phyloP scores from a whole-genome alignment of 2,113 vertebrate species.

The Pyxicephalus adspersus region DNA sequence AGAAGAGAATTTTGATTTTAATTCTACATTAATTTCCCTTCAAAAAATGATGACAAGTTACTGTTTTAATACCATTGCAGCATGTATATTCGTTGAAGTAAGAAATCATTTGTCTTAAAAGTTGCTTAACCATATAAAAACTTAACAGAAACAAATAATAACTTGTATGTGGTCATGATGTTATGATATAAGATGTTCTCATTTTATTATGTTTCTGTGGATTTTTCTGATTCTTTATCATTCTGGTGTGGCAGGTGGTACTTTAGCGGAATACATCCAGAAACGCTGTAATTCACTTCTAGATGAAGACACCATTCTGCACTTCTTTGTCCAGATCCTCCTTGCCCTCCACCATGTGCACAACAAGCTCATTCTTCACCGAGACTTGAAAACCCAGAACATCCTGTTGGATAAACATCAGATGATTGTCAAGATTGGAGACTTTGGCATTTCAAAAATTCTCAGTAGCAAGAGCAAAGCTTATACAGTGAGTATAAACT shows the following conservation, averaged over 20 bases:
- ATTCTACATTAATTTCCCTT: no score
- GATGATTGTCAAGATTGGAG: conserved; percentile 95
- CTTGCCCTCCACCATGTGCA: conserved; percentile 95
- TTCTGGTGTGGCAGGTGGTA: conserved; percentile 79
- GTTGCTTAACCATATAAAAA: no score
- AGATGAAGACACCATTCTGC: conserved; percentile 96
- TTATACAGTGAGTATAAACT: conserved; percentile 81
- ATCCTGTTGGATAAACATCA: conserved; percentile 97
- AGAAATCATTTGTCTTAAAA: no score
- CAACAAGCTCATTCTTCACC: conserved; percentile 94
- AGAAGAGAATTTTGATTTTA: no score
- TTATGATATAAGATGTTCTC: no score
- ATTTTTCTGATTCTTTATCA: no score
- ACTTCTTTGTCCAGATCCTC: conserved; percentile 97
- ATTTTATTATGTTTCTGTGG: neutral
- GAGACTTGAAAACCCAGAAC: conserved; percentile 98
- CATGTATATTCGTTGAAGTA: no score
- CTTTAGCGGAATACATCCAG: conserved; percentile 93
- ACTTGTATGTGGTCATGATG: no score
- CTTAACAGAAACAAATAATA: no score
- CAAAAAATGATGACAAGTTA: no score
- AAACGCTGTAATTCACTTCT: conserved; percentile 95
- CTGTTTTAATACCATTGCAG: no score
- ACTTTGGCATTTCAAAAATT: conserved; percentile 98
- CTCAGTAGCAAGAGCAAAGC: conserved; percentile 99